These are phyloP conservation scores for Lytechinus pictus DNA, from an alignment of 35 echinoderm and acorn worm species.

Conservation along the genomic window DNA sequence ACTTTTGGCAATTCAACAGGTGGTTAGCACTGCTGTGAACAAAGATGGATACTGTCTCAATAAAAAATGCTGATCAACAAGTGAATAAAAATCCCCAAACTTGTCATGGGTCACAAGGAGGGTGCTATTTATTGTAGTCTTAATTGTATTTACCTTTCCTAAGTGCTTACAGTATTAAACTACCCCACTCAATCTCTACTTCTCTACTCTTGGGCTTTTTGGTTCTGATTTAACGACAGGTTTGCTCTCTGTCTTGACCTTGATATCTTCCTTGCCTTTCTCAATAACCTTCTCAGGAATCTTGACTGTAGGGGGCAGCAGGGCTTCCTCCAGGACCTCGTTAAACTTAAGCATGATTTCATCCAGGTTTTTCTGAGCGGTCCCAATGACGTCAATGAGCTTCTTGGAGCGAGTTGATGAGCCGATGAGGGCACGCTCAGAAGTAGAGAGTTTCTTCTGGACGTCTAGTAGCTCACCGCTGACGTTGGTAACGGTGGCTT, in stretches of 20 bases:
- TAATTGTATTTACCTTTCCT: too few relatives aligned
- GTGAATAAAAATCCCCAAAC: too few relatives aligned
- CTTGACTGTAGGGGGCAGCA: not conserved
- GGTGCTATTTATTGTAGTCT: too few relatives aligned
- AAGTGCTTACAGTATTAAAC: too few relatives aligned
- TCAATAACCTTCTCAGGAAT: not conserved
- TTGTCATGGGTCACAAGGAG: too few relatives aligned
- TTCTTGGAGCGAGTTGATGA: conserved; percentile 65
- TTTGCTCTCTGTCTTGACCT: not conserved
- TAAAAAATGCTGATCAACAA: too few relatives aligned
- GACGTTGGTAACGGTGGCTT: conserved; percentile 70
- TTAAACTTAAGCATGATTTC: conserved; percentile 78
- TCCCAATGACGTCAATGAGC: conserved; percentile 63
- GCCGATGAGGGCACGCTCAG: conserved; percentile 60
- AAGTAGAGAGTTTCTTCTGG: conserved; percentile 65
- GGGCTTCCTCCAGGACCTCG: conserved; percentile 65
- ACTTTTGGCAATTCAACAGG: too few relatives aligned
- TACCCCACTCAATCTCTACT: not conserved
- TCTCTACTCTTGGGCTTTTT: not conserved
- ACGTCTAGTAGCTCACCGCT: conserved; percentile 64
- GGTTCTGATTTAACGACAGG: not conserved
- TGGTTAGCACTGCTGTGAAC: too few relatives aligned
- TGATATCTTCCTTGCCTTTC: conserved; percentile 18
- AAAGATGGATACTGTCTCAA: too few relatives aligned
- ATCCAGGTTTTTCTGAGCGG: conserved; percentile 79